These are phyloP conservation scores for Hyposoter dolosus DNA, from an alignment of 2,888 invertebrate species.

Conservation along the genomic window DNA sequence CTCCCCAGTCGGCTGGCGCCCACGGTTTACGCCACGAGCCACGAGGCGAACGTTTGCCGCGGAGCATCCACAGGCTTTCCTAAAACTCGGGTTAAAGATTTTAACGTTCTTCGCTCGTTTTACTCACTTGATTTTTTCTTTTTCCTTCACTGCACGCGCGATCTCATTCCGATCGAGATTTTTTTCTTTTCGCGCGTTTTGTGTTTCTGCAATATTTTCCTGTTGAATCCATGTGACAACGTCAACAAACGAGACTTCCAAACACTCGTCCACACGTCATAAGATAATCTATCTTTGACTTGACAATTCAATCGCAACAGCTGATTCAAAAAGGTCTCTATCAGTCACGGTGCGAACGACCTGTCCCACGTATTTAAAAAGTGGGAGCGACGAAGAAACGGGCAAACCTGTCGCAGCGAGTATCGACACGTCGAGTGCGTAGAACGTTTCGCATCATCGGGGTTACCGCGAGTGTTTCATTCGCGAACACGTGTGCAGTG, in stretches of 20 bases:
- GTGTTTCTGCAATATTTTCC: neutral
- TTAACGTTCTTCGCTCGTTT: conserved; percentile 28
- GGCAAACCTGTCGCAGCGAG: conserved; percentile 26
- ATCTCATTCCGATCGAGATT: neutral
- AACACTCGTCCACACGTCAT: neutral
- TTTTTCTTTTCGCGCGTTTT: neutral
- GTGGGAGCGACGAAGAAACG: conserved; percentile 16
- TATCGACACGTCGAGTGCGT: conserved; percentile 30
- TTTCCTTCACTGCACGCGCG: neutral
- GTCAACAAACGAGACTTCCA: neutral
- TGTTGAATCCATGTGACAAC: neutral
- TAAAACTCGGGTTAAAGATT: conserved; percentile 45
- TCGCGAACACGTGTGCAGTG: conserved; percentile 54
- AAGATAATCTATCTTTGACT: conserved; percentile 7
- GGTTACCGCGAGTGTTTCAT: conserved; percentile 52
- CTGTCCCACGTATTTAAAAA: conserved; percentile 4
- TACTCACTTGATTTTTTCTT: conserved; percentile 5
- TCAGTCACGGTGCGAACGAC: conserved; percentile 12
- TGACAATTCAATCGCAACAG: conserved; percentile 20
- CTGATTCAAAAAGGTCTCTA: conserved; percentile 15
- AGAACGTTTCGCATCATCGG: conserved; percentile 39
- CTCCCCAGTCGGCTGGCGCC: conserved; percentile 67
- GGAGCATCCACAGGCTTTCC: conserved; percentile 57
- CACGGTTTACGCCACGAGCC: conserved; percentile 67
- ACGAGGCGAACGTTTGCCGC: conserved; percentile 65